A percentile compares a stretch with the other conserved stretches of the same genome.
Evolutionary conservation across 1,140 invertebrate genomes (phyloP).

Genomic region (Mycetomoellerius zeteki): DNA sequence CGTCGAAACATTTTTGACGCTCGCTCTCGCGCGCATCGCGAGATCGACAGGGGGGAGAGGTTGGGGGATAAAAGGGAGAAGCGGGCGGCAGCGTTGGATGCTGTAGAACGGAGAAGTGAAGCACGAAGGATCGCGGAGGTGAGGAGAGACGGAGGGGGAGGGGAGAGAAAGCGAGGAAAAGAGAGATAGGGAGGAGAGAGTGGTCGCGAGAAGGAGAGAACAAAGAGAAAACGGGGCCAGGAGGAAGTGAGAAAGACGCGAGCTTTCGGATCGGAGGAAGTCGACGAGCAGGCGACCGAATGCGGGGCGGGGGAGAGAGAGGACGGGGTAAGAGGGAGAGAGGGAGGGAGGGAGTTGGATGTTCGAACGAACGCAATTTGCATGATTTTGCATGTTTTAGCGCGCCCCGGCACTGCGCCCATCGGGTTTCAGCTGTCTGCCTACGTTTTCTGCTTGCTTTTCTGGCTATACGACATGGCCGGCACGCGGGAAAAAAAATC

Average conservation of each 20-base stretch:
- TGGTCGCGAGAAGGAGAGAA: slow-evolving; percentile 72
- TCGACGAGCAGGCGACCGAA: slow-evolving; percentile 55
- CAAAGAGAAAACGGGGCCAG: slow-evolving; percentile 37
- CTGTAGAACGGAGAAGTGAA: slow-evolving; percentile 38
- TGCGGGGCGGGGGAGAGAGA: neutral
- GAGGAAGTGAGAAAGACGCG: slow-evolving; percentile 56
- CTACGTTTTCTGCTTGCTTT: slow-evolving; percentile 85
- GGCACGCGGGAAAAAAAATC: slow-evolving; percentile 35
- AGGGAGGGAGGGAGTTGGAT: slow-evolving; percentile 47
- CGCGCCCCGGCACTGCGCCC: slow-evolving; percentile 81
- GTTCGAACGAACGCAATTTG: slow-evolving; percentile 85
- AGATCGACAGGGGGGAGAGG: slow-evolving; percentile 18
- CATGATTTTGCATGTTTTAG: slow-evolving; percentile 87
- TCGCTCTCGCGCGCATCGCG: slow-evolving; percentile 72
- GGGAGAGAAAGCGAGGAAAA: slow-evolving; percentile 70
- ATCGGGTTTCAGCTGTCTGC: slow-evolving; percentile 84
- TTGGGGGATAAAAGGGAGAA: neutral
- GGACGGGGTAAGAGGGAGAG: neutral
- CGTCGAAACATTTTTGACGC: slow-evolving; percentile 85
- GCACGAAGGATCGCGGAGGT: slow-evolving; percentile 42
- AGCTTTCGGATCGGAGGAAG: slow-evolving; percentile 65
- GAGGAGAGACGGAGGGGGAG: slow-evolving; percentile 36
- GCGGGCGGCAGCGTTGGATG: neutral
- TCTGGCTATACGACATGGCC: slow-evolving; percentile 77
- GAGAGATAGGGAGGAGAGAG: slow-evolving; percentile 53